Evolutionary conservation across 1,140 invertebrate genomes (phyloP), one percentile per base, ranked within the genome.

Genomic region (Pachypsylla venusta): DNA sequence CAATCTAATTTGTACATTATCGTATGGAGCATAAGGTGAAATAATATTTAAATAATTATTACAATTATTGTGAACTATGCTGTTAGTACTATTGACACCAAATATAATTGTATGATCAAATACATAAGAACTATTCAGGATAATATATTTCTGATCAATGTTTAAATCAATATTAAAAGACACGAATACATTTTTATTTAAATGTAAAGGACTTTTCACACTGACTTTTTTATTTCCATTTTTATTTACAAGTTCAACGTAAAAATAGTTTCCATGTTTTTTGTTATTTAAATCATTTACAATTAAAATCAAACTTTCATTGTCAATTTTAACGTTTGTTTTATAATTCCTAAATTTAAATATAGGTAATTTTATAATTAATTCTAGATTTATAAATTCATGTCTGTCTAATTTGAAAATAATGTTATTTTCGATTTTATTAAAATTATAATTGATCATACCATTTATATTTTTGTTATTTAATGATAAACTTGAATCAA

Each of bases 381-480:
- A 7, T 22, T 48, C 42, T 4, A 48, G 4, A n/a, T 48, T 48
- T 22, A 22, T 19, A n/a, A 48, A 19, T 4, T 48, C 42, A 4
- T 4, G 4, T 22, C 22, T 48, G 4, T 48, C 42, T 4, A 48
- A 7, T n/a, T 48, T 48, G n/a, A 48, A 48, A n/a, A 48, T 4
- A 3, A 48, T n/a, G 22, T 22, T 48, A 22, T 48, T 48, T 5
- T 48, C 42, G 42, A 48, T 48, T 22, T 48, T 48, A 22, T 48
- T 48, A 5, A 19, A 5, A 7, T 5, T 4, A 19, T 48, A 48
- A 3, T 22, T n/a, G 4, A 48, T 4, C 3, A 22, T 22, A n/a
- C 42, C 42, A 22, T 48, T 48, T n/a, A 48, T n/a, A 22, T 48
- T 48, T 48, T 48, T 48, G 42, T 4, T n/a, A 22, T 48, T 48